phyloP scores from a whole-genome alignment of 2,113 vertebrate genomes.

The Sinocyclocheilus grahami region DNA sequence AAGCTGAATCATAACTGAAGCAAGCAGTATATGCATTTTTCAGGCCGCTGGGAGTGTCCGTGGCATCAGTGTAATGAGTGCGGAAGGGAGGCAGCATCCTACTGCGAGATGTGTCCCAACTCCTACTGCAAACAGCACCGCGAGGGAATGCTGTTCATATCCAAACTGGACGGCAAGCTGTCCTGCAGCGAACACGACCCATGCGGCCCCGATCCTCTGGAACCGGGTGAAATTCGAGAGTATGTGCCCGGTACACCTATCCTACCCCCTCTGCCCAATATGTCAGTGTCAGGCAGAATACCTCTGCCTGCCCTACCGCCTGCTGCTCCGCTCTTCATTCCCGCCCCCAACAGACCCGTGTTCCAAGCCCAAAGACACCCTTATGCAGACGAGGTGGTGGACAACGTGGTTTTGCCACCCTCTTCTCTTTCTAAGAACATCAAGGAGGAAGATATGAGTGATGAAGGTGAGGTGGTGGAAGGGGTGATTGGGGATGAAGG shows the following conservation, averaged over 20 bases:
- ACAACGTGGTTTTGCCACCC: slow-evolving; percentile 6
- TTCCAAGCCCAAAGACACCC: slow-evolving; percentile 13
- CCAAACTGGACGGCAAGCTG: slow-evolving; percentile 93
- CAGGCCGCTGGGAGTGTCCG: slow-evolving; percentile 98
- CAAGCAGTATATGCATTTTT: slow-evolving; percentile 49
- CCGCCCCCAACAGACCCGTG: slow-evolving; percentile 4
- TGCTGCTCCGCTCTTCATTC: slow-evolving; percentile 31
- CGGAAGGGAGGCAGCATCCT: slow-evolving; percentile 91
- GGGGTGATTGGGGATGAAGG: slow-evolving; percentile 49
- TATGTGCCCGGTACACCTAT: slow-evolving; percentile 70
- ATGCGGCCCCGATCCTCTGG: slow-evolving; percentile 92
- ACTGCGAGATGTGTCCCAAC: slow-evolving; percentile 97
- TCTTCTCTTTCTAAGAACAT: slow-evolving; percentile 49
- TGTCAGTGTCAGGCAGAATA: slow-evolving; percentile 32
- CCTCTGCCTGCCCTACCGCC: slow-evolving; percentile 25
- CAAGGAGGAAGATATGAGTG: slow-evolving; percentile 61
- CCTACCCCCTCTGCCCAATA: slow-evolving; percentile 9
- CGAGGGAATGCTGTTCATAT: slow-evolving; percentile 97
- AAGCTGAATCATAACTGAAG: not conserved
- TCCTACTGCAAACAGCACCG: slow-evolving; percentile 96
- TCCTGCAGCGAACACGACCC: slow-evolving; percentile 97
- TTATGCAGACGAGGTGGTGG: slow-evolving; percentile 27
- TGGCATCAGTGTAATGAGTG: slow-evolving; percentile 98
- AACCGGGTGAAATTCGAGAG: slow-evolving; percentile 96
- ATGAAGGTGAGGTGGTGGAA: slow-evolving; percentile 50